Base-by-base conservation (phyloP, 2,797 vertebrate genomes). In the Leptodactylus fallax region DNA sequence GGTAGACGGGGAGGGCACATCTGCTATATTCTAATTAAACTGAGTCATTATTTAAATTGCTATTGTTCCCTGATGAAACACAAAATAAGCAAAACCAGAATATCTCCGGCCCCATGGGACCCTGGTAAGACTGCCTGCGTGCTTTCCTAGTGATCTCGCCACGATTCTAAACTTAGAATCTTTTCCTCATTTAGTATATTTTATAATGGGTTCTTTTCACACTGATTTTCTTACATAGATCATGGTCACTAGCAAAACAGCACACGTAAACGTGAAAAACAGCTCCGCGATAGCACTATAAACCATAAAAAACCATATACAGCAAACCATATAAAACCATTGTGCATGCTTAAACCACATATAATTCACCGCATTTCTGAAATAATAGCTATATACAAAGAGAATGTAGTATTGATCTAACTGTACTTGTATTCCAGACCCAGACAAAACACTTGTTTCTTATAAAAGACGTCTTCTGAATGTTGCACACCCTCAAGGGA, bases 1-100 rank as follows among this genome's bases (percentile, higher is more conserved):
- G 21, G 14, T 51, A 83, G 83, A 27, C 71, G 60, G 71, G 13
- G 21, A 76, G 53, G 51, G 83, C 71, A 77, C 83, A 85, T 85
- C 83, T 85, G 83, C 45, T 61, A 85, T 76, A 77, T 85, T 85
- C 56, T 77, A 85, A 85, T 85, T 85, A 85, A 85, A 76, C 71
- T 13, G 56, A 77, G 83, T 85, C 83, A 77, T 85, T 85, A 85
- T 77, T 51, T 61, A 85, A 85, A 85, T 51, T 77, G 83, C 55
- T 61, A 77, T 85, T 85, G 71, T 77, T 85, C 83, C 83, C 71
- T 12, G 55, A 74, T 85, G 83, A 74, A 76, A 77, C 76, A 76
- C 83, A 85, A 85, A 85, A 85, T 77, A 76, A 49, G 56, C 71
- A 49, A 61, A 85, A 77, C 55, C n/a, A 85, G 77, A 77, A 63